Conservation (phyloP, 2,113 vertebrate species). For the Sturnira hondurensis region DNA sequence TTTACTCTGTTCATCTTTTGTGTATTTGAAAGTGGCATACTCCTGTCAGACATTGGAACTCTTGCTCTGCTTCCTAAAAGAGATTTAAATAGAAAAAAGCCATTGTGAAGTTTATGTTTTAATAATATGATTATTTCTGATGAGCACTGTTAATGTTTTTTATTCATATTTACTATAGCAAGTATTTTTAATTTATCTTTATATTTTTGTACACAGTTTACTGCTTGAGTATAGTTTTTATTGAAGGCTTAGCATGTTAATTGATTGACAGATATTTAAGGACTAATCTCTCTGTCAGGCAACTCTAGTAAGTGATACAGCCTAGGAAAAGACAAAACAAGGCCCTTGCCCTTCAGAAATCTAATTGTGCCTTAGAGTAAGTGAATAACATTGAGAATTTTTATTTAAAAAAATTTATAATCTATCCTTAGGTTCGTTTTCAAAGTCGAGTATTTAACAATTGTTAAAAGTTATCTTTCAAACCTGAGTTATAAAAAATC, state of each 20-base stretch:
- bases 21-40: slow-evolving; percentile 33
- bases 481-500: background rate
- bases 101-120: background rate
- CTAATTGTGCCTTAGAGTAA: background rate
- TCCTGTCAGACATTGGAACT: background rate
- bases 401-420: background rate
- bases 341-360: background rate
- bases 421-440: background rate
- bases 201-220: background rate
- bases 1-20: slow-evolving; percentile 23
- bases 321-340: background rate
- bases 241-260: background rate
- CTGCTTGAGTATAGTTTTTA: background rate
- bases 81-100: slow-evolving; percentile 12
- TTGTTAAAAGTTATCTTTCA: background rate
- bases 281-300: background rate
- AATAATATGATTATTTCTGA: background rate
- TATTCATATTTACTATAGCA: background rate
- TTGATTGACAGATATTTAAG: background rate
- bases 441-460: background rate
- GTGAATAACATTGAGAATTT: background rate
- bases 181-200: slow-evolving; percentile 3
- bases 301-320: background rate
- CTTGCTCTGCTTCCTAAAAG: slow-evolving; percentile 36
- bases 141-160: slow-evolving; percentile 12